Evolutionary conservation across 1,140 invertebrate species (phyloP), one percentile per base, ranked within the genome.

Genomic region (Drosophila simulans): DNA sequence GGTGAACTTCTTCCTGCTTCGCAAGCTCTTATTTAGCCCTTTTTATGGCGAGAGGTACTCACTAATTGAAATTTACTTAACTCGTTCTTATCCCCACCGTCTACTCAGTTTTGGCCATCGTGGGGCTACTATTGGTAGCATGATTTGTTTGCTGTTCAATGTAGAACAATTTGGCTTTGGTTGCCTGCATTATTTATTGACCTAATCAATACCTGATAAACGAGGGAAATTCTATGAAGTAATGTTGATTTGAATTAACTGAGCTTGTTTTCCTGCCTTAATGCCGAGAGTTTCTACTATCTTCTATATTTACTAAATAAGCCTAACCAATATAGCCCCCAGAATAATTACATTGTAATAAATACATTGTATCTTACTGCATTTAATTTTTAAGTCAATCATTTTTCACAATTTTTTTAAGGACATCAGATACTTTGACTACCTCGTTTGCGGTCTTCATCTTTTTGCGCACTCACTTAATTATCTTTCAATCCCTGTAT

Each of bases 1-100:
- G 12, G 49, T 51, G 31, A 20, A 43, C 22, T 62, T 59, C 34
- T 27, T 46, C 34, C 46, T 20, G n/a, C 34, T 20, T 46, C 12
- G 3, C 35, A 27, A 34, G 22, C 43, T 60, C 25, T 49, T 62
- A 34, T 49, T 52, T 42, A 8, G 31, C 34, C 40, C 17, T 66
- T 46, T 55, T 55, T 56, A 71, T 59, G 40, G 59, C 10, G 8
- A 31, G 8, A 31, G 49, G 45, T 42, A 77, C 49, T 68, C 37
- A 54, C 70, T 86, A 88, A 88, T 86, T 88, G 83, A 79, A 86
- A 88, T 82, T 79, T 76, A 68, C 65, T 72, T 75, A 39, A 52
- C 51, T 42, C 34, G 31, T 37, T n/a, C 62, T 58, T 27, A 17
- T 37, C n/a, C 27, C 3, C 39, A 37, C 2, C 17, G 37, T 10